A percentile compares a stretch with the other conserved stretches of the same genome.
Conservation (phyloP, 2,888 invertebrate genomes). For the Cetonia aurata region DNA sequence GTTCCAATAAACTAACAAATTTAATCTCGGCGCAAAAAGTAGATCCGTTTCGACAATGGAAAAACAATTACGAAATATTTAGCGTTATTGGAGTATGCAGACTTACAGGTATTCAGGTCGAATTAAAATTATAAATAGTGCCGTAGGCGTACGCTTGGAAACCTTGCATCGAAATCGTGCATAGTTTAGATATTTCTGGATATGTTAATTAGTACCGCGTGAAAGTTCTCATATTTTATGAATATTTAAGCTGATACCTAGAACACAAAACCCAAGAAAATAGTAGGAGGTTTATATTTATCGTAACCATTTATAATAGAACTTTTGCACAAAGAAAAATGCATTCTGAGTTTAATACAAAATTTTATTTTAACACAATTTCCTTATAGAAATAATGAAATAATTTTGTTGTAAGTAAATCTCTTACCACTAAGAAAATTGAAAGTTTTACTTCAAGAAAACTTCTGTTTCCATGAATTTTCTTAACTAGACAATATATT, state of each 20-base stretch:
- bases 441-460: too few species aligned
- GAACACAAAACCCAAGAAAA: constrained; percentile 36
- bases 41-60: constrained; percentile 14
- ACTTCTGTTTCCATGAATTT: too few species aligned
- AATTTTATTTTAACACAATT: too few species aligned
- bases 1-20: constrained; percentile 23
- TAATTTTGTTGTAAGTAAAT: too few species aligned
- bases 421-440: too few species aligned
- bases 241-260: constrained; percentile 45
- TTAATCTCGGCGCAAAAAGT: constrained; percentile 31
- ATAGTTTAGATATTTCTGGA: constrained; percentile 28
- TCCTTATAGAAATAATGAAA: too few species aligned
- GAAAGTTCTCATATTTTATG: constrained; percentile 28
- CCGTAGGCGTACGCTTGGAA: neutral
- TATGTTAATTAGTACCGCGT: constrained; percentile 16
- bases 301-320: too few species aligned
- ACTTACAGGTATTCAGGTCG: constrained; percentile 23
- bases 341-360: too few species aligned
- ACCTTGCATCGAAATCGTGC: neutral
- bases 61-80: neutral
- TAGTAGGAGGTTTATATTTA: too few species aligned
- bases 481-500: too few species aligned
- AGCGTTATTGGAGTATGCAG: neutral
- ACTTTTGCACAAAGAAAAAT: too few species aligned
- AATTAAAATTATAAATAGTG: constrained; percentile 13